Conservation (phyloP, 2,113 vertebrate species). For the Ursus arctos region DNA sequence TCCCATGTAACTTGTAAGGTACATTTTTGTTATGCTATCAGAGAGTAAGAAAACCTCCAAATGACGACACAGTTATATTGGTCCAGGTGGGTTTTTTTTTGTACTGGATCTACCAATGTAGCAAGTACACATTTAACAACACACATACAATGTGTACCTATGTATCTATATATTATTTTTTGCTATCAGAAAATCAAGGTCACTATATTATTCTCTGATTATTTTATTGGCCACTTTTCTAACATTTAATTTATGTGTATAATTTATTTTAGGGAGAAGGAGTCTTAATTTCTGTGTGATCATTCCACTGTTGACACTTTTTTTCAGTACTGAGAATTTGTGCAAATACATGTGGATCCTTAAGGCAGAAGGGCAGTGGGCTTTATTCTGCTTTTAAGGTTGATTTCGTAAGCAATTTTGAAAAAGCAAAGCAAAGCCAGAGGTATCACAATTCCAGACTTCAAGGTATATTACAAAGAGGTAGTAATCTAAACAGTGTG, state of each 20-base stretch:
- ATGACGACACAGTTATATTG: fast-evolving
- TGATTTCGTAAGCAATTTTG: neutral
- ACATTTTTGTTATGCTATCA: neutral
- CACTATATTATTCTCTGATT: neutral
- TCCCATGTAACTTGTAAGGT: neutral
- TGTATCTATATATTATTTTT: neutral
- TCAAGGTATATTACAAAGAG: neutral
- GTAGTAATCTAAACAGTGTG: neutral
- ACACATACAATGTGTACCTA: neutral
- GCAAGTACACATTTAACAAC: neutral
- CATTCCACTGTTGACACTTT: too few relatives aligned
- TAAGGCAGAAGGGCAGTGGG: neutral
- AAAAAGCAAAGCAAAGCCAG: neutral
- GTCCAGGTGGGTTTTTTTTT: neutral
- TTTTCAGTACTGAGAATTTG: neutral
- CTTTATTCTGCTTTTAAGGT: neutral
- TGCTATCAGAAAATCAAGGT: neutral
- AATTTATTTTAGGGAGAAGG: neutral
- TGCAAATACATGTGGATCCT: fast-evolving
- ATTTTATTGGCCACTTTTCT: neutral
- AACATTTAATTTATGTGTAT: neutral
- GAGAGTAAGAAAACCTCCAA: neutral
- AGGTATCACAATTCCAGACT: neutral
- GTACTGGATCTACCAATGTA: neutral
- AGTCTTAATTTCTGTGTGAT: neutral